Conservation (phyloP, 2,888 invertebrate species). For the Megalurothrips usitatus region DNA sequence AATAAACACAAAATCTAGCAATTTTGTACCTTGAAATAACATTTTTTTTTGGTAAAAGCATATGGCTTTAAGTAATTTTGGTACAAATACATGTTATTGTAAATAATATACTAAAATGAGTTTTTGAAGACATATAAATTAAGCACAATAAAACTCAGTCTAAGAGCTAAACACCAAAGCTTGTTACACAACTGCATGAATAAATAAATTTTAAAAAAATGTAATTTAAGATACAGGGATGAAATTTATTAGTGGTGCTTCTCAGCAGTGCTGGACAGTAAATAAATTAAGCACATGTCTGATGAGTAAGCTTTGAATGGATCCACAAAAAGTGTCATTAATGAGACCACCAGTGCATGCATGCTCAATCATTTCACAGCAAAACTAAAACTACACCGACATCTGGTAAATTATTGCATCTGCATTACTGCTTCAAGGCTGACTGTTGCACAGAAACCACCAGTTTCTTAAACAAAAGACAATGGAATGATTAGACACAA, state of each 20-base stretch:
- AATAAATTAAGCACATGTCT: slow-evolving; percentile 9
- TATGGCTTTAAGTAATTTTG: slow-evolving; percentile 25
- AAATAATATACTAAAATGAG: slow-evolving; percentile 27
- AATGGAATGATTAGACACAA: slow-evolving; percentile 39
- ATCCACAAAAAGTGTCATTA: background rate
- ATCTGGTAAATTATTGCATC: background rate
- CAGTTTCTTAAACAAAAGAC: slow-evolving; percentile 38
- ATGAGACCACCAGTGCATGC: slow-evolving; percentile 1
- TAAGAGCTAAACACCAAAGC: slow-evolving; percentile 26
- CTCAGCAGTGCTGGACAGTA: background rate
- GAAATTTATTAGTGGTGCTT: slow-evolving; percentile 11
- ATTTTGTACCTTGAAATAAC: slow-evolving; percentile 21
- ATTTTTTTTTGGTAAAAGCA: slow-evolving; percentile 25
- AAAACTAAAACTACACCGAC: background rate
- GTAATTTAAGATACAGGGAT: slow-evolving; percentile 24
- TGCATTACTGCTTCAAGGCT: background rate
- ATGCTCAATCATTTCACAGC: background rate
- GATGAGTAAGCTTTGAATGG: background rate
- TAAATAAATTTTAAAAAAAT: slow-evolving; percentile 22
- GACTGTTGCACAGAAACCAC: background rate
- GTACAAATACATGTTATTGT: slow-evolving; percentile 23
- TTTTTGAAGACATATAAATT: slow-evolving; percentile 18
- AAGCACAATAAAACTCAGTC: slow-evolving; percentile 26
- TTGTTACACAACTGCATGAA: slow-evolving; percentile 22
- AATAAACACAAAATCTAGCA: slow-evolving; percentile 22